These are phyloP conservation scores for Sus cebifrons DNA, from an alignment of 2,797 vertebrate species.

Conservation along the genomic window DNA sequence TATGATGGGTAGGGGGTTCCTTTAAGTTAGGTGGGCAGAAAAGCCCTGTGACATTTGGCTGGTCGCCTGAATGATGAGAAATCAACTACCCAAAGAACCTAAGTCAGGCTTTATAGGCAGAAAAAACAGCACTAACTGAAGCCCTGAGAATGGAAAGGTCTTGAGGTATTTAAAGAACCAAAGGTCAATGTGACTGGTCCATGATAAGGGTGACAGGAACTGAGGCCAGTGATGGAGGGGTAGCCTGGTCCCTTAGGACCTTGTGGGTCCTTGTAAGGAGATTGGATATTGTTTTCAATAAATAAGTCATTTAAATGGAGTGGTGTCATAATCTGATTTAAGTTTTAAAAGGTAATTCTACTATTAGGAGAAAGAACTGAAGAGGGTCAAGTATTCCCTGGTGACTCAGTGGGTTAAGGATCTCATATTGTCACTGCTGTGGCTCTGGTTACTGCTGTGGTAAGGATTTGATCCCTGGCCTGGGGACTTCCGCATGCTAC, in stretches of 20 bases:
- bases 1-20: background rate
- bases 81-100: background rate
- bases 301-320: background rate
- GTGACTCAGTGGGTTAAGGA: no score
- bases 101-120: background rate
- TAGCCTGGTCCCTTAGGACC: background rate
- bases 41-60: background rate
- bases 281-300: background rate
- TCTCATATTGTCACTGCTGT: no score
- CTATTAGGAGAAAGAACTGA: background rate
- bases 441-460: no score
- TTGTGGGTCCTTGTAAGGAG: background rate
- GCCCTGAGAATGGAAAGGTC: background rate
- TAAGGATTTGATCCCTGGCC: no score
- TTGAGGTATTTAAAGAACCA: background rate
- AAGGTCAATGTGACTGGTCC: background rate
- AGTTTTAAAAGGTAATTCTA: slow-evolving; percentile 5
- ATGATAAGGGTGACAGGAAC: background rate
- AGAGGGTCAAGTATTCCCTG: background rate
- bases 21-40: background rate
- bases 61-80: background rate
- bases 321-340: background rate
- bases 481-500: no score
- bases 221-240: background rate
- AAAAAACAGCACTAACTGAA: background rate